phyloP scores from a whole-genome alignment of 2,797 vertebrate genomes.

The Triplophysa bombifrons region DNA sequence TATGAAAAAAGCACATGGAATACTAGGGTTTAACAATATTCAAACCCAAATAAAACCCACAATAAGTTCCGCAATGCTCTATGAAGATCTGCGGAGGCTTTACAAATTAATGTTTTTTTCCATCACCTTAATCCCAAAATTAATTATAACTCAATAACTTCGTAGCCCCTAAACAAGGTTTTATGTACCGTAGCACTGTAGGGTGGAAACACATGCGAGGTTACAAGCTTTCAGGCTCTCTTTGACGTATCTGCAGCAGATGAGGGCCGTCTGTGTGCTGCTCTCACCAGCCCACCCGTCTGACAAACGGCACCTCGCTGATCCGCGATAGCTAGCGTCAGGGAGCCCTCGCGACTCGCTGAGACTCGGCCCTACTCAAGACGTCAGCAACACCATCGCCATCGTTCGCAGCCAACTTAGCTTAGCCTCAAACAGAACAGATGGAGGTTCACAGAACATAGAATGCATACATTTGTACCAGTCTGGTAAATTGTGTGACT shows the following conservation, averaged over 20 bases:
- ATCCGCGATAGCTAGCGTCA: constrained; percentile 67
- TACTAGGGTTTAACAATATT: not conserved
- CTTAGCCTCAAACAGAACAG: constrained; percentile 57
- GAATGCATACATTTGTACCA: constrained; percentile 55
- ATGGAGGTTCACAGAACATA: constrained; percentile 60
- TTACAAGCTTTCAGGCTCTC: constrained; percentile 36
- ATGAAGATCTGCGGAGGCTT: not conserved
- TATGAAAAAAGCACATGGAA: not conserved
- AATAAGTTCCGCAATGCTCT: not conserved
- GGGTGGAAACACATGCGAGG: constrained; percentile 5
- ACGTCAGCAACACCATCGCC: constrained; percentile 64
- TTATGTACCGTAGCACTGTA: not conserved
- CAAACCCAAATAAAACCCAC: not conserved
- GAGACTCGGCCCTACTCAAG: constrained; percentile 69
- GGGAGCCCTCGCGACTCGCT: constrained; percentile 73
- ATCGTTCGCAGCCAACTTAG: constrained; percentile 57
- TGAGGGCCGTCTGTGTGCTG: constrained; percentile 81
- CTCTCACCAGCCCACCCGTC: constrained; percentile 84
- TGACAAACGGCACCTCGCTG: constrained; percentile 75
- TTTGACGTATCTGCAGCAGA: constrained; percentile 80
- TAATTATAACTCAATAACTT: not conserved
- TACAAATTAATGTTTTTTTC: not conserved
- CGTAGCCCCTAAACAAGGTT: constrained; percentile 1
- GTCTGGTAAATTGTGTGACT: constrained; percentile 35
- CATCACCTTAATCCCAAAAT: not conserved